Evolutionary conservation across 2,797 vertebrate genomes (phyloP), one percentile per base, ranked within the genome.

Genomic region (Acanthopagrus latus): DNA sequence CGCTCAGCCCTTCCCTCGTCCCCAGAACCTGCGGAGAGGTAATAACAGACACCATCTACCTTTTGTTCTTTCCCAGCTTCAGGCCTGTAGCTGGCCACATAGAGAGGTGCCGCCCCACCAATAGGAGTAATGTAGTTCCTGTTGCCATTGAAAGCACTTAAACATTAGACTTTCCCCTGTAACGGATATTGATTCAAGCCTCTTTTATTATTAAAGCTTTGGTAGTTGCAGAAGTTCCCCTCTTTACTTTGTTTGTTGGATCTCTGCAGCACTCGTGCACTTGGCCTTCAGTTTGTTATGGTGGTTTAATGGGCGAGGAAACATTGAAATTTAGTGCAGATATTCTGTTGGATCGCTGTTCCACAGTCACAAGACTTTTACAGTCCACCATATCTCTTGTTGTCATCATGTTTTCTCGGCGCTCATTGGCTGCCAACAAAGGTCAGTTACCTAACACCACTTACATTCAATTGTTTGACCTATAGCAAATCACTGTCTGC

Each of bases 381-480:
- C 1, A 0, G 23, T 7, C 48, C 11, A 46, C 25, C 14, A 51
- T 4, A 27, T 38, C 9, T 51, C 20, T 48, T 41, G 33, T 21
- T 64, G 12, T 56, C 4, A 17, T 50, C 18, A 29, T 69, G 38
- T 48, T 58, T 56, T 73, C 20, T 23, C 27, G 57, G 50, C 29
- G 51, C 29, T 46, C 20, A 16, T 44, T 51, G 44, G 5, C 29
- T 50, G 29, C 21, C 57, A 67, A 17, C 29, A 18, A 27, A 58
- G 33, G 25, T 52, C 60, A 29, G 48, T 77, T 67, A 66, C 41
- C 20, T 44, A 25, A 50, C 14, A 5, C 6, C n/a, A 27, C 59
- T 74, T 44, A 44, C 43, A 44, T 48, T 58, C 47, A 16, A 54
- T 65, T 68, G 63, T 85, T 80, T 56, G 67, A 79, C 33, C 66